phyloP scores from a whole-genome alignment of 1,140 invertebrate genomes.

The Drosophila auraria region DNA sequence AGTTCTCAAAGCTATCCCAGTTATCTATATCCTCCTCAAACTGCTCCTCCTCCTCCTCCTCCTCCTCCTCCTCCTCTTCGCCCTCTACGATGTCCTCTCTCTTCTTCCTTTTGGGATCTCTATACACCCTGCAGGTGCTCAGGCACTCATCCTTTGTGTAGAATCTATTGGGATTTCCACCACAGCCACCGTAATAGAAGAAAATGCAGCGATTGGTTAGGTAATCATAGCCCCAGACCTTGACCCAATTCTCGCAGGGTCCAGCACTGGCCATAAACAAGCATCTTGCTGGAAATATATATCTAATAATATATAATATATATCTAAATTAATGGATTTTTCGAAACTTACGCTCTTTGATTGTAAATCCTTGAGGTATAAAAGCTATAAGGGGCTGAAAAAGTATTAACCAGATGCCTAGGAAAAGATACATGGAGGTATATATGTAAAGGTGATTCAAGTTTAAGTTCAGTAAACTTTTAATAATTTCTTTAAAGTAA shows the following conservation, averaged over 20 bases:
- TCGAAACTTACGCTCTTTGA: constrained; percentile 41
- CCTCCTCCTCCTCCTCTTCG: not conserved
- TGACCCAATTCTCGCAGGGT: constrained; percentile 30
- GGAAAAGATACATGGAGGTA: constrained; percentile 1
- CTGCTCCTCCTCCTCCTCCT: constrained; percentile 36
- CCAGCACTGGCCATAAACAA: constrained; percentile 50
- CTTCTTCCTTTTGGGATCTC: constrained; percentile 6
- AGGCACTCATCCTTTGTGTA: constrained; percentile 49
- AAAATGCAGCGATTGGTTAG: constrained; percentile 62
- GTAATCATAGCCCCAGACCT: constrained; percentile 66
- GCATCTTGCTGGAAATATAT: constrained; percentile 34
- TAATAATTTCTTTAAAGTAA: not conserved
- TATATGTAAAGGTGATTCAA: not conserved
- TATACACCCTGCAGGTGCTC: constrained; percentile 32
- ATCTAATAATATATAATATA: no score
- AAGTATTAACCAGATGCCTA: not conserved
- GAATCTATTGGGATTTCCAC: constrained; percentile 66
- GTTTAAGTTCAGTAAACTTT: not conserved
- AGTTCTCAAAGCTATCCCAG: constrained; percentile 29
- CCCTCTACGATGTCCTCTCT: not conserved
- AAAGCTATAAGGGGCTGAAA: not conserved
- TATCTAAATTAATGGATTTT: rapidly evolving
- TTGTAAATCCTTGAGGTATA: constrained; percentile 2
- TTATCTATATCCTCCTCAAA: constrained; percentile 47
- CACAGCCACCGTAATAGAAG: constrained; percentile 61